Conservation (phyloP, 1,140 invertebrate genomes). For the Arion vulgaris region DNA sequence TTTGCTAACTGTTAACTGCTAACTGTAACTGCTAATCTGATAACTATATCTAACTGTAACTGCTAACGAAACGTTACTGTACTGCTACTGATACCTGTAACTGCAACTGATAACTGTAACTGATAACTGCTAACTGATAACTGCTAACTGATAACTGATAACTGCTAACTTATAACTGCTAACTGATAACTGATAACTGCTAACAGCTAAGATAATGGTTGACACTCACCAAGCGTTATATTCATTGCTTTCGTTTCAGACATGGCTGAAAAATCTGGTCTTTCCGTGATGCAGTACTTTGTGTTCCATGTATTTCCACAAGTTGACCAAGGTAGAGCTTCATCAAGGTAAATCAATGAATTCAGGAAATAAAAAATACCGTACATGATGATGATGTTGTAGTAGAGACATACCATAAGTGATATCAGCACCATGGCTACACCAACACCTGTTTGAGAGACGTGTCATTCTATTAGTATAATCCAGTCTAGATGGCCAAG, state of each 20-base stretch:
- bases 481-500: not conserved
- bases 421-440: conserved; percentile 79
- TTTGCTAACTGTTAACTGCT: too few relatives aligned
- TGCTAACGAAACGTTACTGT: too few relatives aligned
- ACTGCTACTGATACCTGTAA: too few relatives aligned
- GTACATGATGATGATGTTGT: conserved; percentile 71
- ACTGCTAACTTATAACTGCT: too few relatives aligned
- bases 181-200: too few relatives aligned
- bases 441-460: conserved; percentile 79
- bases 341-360: conserved; percentile 48
- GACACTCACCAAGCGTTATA: conserved; percentile 36
- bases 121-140: too few relatives aligned
- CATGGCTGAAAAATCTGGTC: conserved; percentile 14
- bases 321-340: conserved; percentile 54
- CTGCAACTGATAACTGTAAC: too few relatives aligned
- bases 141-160: too few relatives aligned
- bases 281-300: conserved; percentile 34
- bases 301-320: conserved; percentile 61
- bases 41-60: too few relatives aligned
- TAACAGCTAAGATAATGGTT: too few relatives aligned
- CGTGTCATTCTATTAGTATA: not conserved
- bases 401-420: conserved; percentile 71
- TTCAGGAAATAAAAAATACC: conserved; percentile 61
- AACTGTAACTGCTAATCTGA: too few relatives aligned
- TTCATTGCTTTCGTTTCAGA: conserved; percentile 31